Conservation (phyloP, 2,113 vertebrate genomes). For the Podarcis raffonei region DNA sequence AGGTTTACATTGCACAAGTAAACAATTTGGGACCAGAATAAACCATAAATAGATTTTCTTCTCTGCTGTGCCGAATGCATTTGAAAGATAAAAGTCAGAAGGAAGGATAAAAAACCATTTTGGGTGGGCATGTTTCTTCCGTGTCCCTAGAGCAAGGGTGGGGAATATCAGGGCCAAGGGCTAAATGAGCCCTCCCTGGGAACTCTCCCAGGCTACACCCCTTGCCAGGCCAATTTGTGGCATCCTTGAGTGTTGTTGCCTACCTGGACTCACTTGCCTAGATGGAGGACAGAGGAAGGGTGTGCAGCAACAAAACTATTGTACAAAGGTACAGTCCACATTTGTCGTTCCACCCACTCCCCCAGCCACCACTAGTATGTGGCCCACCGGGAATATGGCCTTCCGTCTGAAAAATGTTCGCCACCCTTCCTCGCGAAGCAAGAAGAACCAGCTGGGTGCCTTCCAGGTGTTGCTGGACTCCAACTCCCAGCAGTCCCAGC, state of each 20-base stretch:
- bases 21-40: slow-evolving; percentile 66
- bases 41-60: slow-evolving; percentile 74
- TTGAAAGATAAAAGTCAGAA: slow-evolving; percentile 47
- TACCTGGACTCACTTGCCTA: not conserved
- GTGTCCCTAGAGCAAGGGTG: not conserved
- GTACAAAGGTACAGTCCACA: too few species aligned
- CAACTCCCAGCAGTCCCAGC: too few species aligned
- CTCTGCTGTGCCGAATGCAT: slow-evolving; percentile 65
- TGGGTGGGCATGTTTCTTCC: not conserved
- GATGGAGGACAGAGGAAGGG: not conserved
- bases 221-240: too few species aligned
- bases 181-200: not conserved
- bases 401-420: not conserved
- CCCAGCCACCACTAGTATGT: too few species aligned
- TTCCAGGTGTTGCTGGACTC: too few species aligned
- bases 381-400: too few species aligned
- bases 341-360: too few species aligned
- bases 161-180: not conserved
- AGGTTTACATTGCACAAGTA: slow-evolving; percentile 68
- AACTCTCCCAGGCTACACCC: not conserved
- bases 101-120: slow-evolving; percentile 46
- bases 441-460: too few species aligned
- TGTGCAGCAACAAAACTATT: too few species aligned
- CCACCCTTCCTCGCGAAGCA: too few species aligned
- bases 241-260: not conserved